Base-by-base conservation (phyloP, 2,113 vertebrate genomes). In the Colossoma macropomum region DNA sequence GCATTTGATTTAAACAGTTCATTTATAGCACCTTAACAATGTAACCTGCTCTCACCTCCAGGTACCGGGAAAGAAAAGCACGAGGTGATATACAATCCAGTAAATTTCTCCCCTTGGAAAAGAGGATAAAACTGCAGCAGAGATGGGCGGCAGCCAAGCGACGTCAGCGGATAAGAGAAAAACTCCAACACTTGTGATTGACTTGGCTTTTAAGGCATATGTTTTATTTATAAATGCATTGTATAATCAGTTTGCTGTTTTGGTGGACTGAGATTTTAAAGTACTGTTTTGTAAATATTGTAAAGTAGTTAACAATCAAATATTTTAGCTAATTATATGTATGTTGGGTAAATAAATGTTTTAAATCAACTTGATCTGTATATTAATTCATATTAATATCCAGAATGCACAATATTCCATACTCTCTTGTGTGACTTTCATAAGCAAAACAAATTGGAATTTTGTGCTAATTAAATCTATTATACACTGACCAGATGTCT, bases 111-210 rank as follows among this genome's bases (percentile, higher is more conserved):
- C 80, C 80, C 11, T 19, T 76, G 63, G 73, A 82, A 48, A 73
- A 56, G 80, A 82, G 80, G 50, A 54, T 82, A 38, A 82, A 38
- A 48, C 48, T 82, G 45, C 80, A 75, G 60, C 71, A 82, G 80
- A 32, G 23, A 19, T 82, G 80, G 80, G 59, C 11, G 1, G 60
- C 50, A 82, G 50, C 80, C 17, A 82, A 76, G 38, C 80, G 54
- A 7, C 80, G 32, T 8, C 80, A 82, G 66, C 66, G 63, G 41
- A 9, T 45, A 9, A 45, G 34, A 54, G 59, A 63, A 4, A 75
- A 75, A 65, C 32, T 72, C 4, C 78, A 60, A 80, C 60, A 32
- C 27, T 0, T 12, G 45, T 48, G 17, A 75, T 21, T 56, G 38
- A 66, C 48, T 50, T 75, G 71, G 16, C 21, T n/a, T 4, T 65